Evolutionary conservation across 2,113 vertebrate species (phyloP).

Genomic region (cattle (Bos taurus)): ARS-UCD2.0 NC_037331.1:38863501-38864000

Average conservation of each 20-base stretch:
- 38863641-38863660: neutral
- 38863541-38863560: neutral
- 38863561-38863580: neutral
- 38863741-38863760: neutral
- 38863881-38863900: conserved; percentile 42
- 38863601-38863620: neutral
- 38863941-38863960: neutral
- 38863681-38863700: neutral
- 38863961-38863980: conserved; percentile 14
- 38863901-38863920: neutral
- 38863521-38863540: neutral
- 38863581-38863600: neutral
- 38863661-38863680: neutral
- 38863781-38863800: neutral
- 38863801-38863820: neutral
- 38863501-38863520: neutral
- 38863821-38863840: conserved; percentile 25
- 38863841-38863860: neutral
- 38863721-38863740: neutral
- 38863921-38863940: conserved; percentile 38
- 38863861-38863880: conserved; percentile 28
- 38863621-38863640: neutral
- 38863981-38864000: conserved; percentile 44
- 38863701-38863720: neutral
- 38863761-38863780: neutral